Percentiles rank a stretch among this genome's conserved stretches.
Conservation (phyloP, 2,797 vertebrate species). For the Acrossocheilus fasciatus region DNA sequence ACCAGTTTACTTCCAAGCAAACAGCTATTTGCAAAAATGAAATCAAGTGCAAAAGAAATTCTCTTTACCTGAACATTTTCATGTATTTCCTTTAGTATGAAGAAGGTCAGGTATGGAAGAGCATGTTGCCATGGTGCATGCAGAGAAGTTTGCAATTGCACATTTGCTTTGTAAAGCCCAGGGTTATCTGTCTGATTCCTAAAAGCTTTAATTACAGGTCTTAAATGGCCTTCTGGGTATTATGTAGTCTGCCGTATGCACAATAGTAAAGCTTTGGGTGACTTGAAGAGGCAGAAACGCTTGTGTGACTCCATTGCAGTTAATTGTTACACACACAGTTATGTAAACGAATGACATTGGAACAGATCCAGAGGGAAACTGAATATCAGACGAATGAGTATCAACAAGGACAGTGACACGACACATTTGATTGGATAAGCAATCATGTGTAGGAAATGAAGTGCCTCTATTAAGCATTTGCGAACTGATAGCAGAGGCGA, state of each 20-base stretch:
- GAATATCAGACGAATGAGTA: not conserved
- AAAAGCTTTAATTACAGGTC: constrained; percentile 50
- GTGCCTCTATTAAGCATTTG: constrained; percentile 4
- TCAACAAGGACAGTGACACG: constrained; percentile 7
- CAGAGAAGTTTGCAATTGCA: constrained; percentile 1
- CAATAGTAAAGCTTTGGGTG: not conserved
- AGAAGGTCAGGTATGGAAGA: constrained; percentile 17
- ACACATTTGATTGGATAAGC: not conserved
- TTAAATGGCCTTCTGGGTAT: constrained; percentile 16
- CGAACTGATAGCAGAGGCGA: not conserved
- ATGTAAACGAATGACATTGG: not conserved
- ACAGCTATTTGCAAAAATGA: not conserved
- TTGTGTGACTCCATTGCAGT: not conserved
- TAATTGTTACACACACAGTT: not conserved
- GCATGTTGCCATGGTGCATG: constrained; percentile 46
- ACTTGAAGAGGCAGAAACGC: not conserved
- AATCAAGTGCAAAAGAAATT: not conserved
- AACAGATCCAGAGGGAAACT: not conserved
- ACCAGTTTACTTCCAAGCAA: not conserved
- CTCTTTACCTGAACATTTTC: constrained; percentile 11
- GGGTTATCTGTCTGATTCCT: constrained; percentile 27
- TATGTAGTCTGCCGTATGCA: constrained; percentile 19
- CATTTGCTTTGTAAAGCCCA: constrained; percentile 16
- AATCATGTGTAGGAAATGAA: not conserved
- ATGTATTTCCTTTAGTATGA: constrained; percentile 2